Evolutionary conservation across 2,797 vertebrate species (phyloP).

Genomic region (Thunnus albacares): DNA sequence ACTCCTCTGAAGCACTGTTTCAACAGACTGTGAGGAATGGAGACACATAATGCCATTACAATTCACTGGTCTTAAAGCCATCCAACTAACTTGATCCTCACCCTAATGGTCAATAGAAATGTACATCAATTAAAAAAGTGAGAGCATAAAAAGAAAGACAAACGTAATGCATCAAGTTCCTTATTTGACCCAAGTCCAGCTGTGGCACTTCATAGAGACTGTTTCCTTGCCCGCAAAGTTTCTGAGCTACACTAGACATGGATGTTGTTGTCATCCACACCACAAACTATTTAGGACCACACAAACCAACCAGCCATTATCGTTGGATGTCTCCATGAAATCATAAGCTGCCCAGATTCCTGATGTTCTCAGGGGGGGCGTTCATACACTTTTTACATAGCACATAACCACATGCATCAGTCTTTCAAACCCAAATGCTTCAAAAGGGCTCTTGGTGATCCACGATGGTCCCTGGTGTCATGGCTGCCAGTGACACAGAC

Average conservation of each 20-base stretch:
- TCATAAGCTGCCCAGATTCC: constrained; percentile 41
- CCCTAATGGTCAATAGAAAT: background rate
- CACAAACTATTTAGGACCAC: constrained; percentile 56
- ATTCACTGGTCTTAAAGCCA: background rate
- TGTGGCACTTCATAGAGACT: constrained; percentile 8
- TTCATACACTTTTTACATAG: constrained; percentile 33
- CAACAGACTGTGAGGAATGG: background rate
- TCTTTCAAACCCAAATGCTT: constrained; percentile 53
- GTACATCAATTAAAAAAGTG: constrained; percentile 26
- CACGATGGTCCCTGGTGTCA: constrained; percentile 12
- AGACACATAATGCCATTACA: constrained; percentile 10
- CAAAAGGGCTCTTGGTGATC: constrained; percentile 28
- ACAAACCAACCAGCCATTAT: constrained; percentile 67
- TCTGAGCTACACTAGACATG: constrained; percentile 47
- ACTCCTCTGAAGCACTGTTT: background rate
- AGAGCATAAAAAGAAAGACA: constrained; percentile 8
- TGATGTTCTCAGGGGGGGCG: constrained; percentile 12
- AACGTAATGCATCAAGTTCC: constrained; percentile 25
- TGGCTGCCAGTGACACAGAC: constrained; percentile 40
- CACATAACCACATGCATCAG: constrained; percentile 37
- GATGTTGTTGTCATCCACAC: constrained; percentile 57
- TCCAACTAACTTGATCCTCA: background rate
- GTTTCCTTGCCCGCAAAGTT: constrained; percentile 28
- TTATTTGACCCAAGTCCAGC: constrained; percentile 16
- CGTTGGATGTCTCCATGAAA: constrained; percentile 60